Evolutionary conservation across 2,888 invertebrate species (phyloP).

Genomic region (Tetragonula carbonaria): DNA sequence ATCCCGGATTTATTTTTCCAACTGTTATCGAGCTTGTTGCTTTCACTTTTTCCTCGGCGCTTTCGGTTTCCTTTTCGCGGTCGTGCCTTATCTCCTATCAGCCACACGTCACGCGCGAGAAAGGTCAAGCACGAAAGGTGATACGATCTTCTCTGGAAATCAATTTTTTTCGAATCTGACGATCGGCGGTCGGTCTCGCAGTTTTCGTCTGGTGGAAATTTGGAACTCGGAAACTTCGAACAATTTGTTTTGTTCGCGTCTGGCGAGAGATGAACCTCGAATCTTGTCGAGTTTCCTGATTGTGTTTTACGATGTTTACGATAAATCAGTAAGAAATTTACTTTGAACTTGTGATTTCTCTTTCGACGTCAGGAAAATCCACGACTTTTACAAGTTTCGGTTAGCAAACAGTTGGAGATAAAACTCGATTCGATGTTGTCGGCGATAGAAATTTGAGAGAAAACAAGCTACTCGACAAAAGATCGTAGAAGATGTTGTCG

Average conservation of each 20-base stretch:
- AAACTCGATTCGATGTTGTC: neutral
- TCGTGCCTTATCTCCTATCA: constrained; percentile 33
- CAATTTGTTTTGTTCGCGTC: no score
- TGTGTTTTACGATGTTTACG: no score
- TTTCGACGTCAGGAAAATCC: no score
- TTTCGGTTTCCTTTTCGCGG: constrained; percentile 2
- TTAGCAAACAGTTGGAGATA: neutral
- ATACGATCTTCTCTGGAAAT: neutral
- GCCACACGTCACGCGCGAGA: neutral
- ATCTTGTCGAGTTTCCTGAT: no score
- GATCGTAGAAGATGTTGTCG: neutral
- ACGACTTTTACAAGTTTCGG: neutral
- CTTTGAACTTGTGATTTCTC: no score
- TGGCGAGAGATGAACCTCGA: no score
- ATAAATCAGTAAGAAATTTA: no score
- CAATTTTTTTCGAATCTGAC: neutral
- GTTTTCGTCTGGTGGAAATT: neutral
- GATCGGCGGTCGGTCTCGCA: neutral
- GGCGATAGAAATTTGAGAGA: neutral
- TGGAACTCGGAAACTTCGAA: no score
- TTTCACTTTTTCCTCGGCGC: constrained; percentile 25
- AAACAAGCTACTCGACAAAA: neutral
- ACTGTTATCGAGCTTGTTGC: neutral
- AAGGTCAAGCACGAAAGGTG: constrained; percentile 39
- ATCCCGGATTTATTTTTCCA: constrained; percentile 1